Conservation (phyloP, 2,888 invertebrate species). For the Cabera pusaria region DNA sequence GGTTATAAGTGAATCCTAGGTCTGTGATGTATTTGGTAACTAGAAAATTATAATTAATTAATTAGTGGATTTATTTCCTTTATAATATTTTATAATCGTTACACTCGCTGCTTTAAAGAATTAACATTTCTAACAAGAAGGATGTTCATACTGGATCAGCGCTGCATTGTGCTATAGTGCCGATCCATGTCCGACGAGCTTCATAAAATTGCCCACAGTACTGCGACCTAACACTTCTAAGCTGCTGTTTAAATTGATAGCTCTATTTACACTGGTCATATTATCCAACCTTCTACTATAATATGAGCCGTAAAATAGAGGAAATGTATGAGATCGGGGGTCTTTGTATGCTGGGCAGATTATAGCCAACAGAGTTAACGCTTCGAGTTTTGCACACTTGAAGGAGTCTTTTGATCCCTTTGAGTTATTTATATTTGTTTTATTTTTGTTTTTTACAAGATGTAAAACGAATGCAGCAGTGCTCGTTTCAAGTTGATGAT, state of each 20-base stretch:
- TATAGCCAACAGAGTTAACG: constrained; percentile 46
- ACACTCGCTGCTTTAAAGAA: too few relatives aligned
- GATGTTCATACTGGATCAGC: constrained; percentile 37
- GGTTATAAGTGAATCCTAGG: too few relatives aligned
- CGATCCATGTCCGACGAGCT: constrained; percentile 57
- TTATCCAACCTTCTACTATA: constrained; percentile 37
- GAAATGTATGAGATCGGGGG: constrained; percentile 19
- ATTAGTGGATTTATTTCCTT: too few relatives aligned
- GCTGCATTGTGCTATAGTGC: constrained; percentile 55
- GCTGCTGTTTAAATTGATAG: background rate
- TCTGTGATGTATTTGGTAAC: too few relatives aligned
- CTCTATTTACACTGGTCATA: constrained; percentile 28
- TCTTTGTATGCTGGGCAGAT: constrained; percentile 40
- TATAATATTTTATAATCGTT: too few relatives aligned
- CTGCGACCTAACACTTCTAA: constrained; percentile 19
- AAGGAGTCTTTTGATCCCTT: constrained; percentile 59
- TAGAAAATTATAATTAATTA: too few relatives aligned
- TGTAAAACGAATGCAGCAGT: constrained; percentile 7
- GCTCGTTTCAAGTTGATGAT: background rate
- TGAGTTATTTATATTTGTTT: constrained; percentile 38
- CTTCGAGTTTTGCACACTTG: constrained; percentile 52
- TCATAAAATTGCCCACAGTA: constrained; percentile 36
- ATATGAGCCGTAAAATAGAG: constrained; percentile 20
- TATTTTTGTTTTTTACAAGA: too few relatives aligned
- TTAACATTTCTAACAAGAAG: background rate